A percentile compares a stretch with the other conserved stretches of the same genome.
Conservation (phyloP, 2,888 invertebrate species). For the Orchestes rusci region DNA sequence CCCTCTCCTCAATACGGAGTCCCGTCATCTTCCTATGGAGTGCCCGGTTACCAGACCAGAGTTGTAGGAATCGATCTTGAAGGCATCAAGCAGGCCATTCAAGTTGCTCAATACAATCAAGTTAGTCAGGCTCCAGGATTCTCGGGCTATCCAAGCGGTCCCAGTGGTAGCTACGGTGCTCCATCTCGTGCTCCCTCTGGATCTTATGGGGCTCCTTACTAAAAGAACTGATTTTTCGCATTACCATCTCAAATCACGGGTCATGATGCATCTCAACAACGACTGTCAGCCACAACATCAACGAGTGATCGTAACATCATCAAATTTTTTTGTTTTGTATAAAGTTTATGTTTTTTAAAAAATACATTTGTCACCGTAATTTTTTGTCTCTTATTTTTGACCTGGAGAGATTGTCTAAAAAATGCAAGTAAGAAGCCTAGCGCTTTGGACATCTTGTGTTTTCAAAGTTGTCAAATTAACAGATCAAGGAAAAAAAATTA, state of each 20-base stretch:
- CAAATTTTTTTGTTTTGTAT: constrained; percentile 43
- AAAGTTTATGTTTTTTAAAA: constrained; percentile 46
- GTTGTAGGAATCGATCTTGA: constrained; percentile 82
- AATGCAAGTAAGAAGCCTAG: too few species aligned
- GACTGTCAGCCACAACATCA: constrained; percentile 30
- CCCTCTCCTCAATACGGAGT: constrained; percentile 61
- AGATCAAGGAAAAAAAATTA: too few species aligned
- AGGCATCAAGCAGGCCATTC: constrained; percentile 79
- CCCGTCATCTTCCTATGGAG: constrained; percentile 62
- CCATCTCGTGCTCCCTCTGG: constrained; percentile 51
- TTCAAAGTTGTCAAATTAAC: too few species aligned
- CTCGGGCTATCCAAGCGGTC: constrained; percentile 46
- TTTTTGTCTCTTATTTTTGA: constrained; percentile 18
- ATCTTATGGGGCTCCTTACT: constrained; percentile 31
- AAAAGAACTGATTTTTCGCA: constrained; percentile 25
- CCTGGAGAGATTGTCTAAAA: too few species aligned
- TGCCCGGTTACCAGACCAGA: constrained; percentile 50
- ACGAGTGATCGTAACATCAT: constrained; percentile 34
- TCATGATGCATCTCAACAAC: constrained; percentile 42
- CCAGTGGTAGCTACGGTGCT: constrained; percentile 44
- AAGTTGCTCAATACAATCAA: constrained; percentile 80
- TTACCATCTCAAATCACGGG: constrained; percentile 35
- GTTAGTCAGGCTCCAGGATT: constrained; percentile 47
- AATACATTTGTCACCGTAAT: constrained; percentile 50
- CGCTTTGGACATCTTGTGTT: too few species aligned